Percentiles rank a stretch among this genome's conserved stretches.
Evolutionary conservation across 2,888 invertebrate species (phyloP).

Genomic region (Omphaloscelis lunosa): DNA sequence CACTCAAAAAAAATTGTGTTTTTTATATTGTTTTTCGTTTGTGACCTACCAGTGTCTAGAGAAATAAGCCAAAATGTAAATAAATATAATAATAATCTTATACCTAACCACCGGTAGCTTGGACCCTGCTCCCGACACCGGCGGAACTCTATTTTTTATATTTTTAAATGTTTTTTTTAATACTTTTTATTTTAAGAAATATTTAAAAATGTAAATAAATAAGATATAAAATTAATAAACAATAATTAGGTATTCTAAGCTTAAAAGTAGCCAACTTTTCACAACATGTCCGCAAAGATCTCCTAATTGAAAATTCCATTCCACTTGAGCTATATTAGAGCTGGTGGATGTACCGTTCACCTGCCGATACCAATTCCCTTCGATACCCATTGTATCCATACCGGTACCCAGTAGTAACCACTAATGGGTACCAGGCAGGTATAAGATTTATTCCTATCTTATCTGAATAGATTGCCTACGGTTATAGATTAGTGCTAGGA

Average conservation of each 20-base stretch:
- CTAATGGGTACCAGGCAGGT: slow-evolving; percentile 74
- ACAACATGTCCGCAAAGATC: slow-evolving; percentile 24
- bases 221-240: too few relatives aligned
- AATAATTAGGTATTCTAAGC: neutral
- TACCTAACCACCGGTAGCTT: too few relatives aligned
- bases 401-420: slow-evolving; percentile 74
- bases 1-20: too few relatives aligned
- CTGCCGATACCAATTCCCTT: slow-evolving; percentile 68
- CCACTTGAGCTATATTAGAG: slow-evolving; percentile 3
- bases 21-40: too few relatives aligned
- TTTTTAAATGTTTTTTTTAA: too few relatives aligned
- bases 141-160: too few relatives aligned
- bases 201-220: neutral
- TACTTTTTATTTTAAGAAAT: too few relatives aligned
- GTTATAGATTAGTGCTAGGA: slow-evolving; percentile 69
- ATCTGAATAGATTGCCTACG: slow-evolving; percentile 80
- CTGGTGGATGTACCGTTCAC: slow-evolving; percentile 42
- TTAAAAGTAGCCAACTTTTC: neutral
- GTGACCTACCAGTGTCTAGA: neutral
- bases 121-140: too few relatives aligned
- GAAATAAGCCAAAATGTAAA: neutral
- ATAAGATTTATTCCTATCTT: slow-evolving; percentile 81
- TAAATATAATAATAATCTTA: too few relatives aligned
- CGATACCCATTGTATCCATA: slow-evolving; percentile 71
- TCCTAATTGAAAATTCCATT: slow-evolving; percentile 56